Conservation (phyloP, 35 echinoderm and acorn worm genomes). For the Lytechinus pictus region DNA sequence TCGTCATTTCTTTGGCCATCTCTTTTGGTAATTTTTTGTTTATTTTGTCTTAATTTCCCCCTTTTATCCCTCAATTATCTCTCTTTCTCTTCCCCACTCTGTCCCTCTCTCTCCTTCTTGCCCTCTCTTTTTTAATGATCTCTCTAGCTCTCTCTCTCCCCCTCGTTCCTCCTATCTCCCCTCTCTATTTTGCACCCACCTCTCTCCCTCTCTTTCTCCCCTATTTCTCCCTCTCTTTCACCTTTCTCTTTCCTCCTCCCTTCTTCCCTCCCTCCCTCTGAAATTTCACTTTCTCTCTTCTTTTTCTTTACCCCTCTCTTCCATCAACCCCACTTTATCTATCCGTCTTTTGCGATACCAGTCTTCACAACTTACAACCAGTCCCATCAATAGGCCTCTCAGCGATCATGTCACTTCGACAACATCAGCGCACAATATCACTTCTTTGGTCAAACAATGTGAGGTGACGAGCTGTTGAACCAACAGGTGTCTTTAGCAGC, state of each 20-base stretch:
- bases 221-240: too few relatives aligned
- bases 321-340: neutral
- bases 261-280: neutral
- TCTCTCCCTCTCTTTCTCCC: too few relatives aligned
- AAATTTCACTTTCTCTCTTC: neutral
- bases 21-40: too few relatives aligned
- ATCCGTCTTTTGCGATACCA: neutral
- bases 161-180: neutral
- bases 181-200: neutral
- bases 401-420: neutral
- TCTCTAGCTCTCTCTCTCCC: neutral
- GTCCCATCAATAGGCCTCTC: neutral
- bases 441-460: neutral
- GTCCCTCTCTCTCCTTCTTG: too few relatives aligned
- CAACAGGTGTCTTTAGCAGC: neutral
- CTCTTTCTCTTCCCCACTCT: too few relatives aligned
- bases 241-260: neutral
- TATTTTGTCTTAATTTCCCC: too few relatives aligned
- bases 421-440: neutral
- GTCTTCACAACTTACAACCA: neutral
- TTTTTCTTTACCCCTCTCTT: neutral
- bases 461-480: neutral
- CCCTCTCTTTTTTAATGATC: neutral
- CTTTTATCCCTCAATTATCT: too few relatives aligned
- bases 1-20: too few relatives aligned